Evolutionary conservation across 2,797 vertebrate genomes (phyloP), one percentile per base, ranked within the genome.

Genomic region (Phrynocephalus forsythii): DNA sequence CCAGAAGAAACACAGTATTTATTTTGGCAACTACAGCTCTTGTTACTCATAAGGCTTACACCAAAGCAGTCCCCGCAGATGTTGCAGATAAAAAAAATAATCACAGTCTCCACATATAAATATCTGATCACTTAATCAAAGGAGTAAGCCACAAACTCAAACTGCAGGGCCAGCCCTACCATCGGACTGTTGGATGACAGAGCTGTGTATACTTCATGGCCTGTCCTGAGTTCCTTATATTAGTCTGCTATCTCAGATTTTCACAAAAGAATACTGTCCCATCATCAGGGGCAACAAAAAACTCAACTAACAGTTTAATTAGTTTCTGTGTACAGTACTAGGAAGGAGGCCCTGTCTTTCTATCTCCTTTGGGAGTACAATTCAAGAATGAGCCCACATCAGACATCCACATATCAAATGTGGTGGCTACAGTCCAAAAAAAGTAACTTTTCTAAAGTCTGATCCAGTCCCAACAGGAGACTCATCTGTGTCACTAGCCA

Each of bases 11-110:
- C 48, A 56, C 3, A 6, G 68, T 15, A 15, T 82, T 77, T 82
- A 81, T 81, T 88, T 88, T 68, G 83, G 60, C 48, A 76, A 60
- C 79, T 24, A 33, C 48, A 60, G 60, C 20, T 68, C 83, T 76
- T 75, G 33, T 88, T 84, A 88, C 28, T 63, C 11, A 26, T 72
- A 28, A 84, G 38, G 8, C n/a, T 66, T 44, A 88, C 30, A 69
- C 30, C 30, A 73, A 85, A 67, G 33, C 48, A 56, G 26, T 60
- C 24, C 66, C 16, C 30, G 60, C 30, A 60, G 63, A 73, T 30
- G 2, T 73, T 73, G 28, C 38, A 78, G 30, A 66, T 38, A n/a
- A 79, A 80, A 38, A 50, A 38, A 50, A 33, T 50, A 73, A 71
- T 30, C 33, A 76, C 26, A 11, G 16, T 60, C 11, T 48, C 52